Evolutionary conservation across 1,140 invertebrate species (phyloP), one percentile per base, ranked within the genome.

Genomic region (Cydia splendana): DNA sequence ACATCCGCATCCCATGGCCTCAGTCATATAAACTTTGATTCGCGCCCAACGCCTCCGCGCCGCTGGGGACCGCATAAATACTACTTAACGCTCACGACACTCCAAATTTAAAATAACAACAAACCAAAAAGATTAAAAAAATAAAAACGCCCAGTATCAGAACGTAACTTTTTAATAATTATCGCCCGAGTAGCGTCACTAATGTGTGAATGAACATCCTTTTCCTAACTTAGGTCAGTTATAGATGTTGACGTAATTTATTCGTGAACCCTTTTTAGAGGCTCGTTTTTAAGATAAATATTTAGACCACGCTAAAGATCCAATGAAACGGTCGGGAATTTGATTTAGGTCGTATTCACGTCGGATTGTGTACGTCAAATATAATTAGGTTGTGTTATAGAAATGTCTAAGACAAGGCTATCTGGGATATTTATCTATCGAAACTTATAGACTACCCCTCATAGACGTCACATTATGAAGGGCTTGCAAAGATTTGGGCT

Each of bases 141-240:
- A 80, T 82, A 84, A 83, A 79, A 77, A 81, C 77, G 79, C 76
- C 74, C 76, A 78, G 75, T 85, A 84, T 84, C 83, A 84, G 86
- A 78, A 90, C 87, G 85, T 87, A 88, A 88, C 88, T 90, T 91
- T 91, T 91, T 90, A 91, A 92, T 91, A 93, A 91, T 91, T 91
- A 90, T 83, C 83, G 78, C 76, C 80, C 84, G 89, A 92, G 91
- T 89, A 87, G 88, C 91, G 85, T 87, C 84, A 88, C 91, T 91
- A 91, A 93, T 93, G 85, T 89, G 85, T 91, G 86, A 91, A 91
- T 89, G 88, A 87, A 86, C 84, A 81, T 85, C 84, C 86, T 82
- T 86, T 86, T 87, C 85, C 82, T 86, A 91, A 86, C 91, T 93
- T 91, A 90, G 88, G 83, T 86, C 88, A 80, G 85, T 85, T 85